Percentiles rank a stretch among this genome's conserved stretches.
phyloP scores from a whole-genome alignment of 2,113 vertebrate genomes.

The Lycaon pictus region DNA sequence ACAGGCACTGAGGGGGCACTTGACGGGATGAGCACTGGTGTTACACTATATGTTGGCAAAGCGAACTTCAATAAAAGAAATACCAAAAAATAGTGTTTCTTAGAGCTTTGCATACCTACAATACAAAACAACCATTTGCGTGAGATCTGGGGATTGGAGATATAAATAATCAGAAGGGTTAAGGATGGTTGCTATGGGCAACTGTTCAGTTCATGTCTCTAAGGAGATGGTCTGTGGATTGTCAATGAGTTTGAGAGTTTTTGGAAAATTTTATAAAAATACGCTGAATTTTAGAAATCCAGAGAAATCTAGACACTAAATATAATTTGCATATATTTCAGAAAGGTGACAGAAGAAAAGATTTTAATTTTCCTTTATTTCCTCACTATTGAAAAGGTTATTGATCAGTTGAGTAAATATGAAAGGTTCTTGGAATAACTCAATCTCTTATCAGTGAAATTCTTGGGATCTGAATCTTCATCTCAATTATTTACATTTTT shows the following conservation, averaged over 20 bases:
- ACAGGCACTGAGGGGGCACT: no score
- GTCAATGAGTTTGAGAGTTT: neutral
- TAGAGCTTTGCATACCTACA: neutral
- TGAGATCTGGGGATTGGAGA: neutral
- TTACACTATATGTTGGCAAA: no score
- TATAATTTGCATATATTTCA: neutral
- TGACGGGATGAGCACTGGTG: no score
- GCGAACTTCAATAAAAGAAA: no score
- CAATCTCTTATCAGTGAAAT: neutral
- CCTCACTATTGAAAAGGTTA: neutral
- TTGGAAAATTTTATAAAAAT: neutral
- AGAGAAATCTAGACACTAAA: neutral
- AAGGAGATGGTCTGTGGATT: neutral
- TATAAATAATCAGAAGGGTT: neutral
- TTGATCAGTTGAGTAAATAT: neutral
- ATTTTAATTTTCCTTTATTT: neutral
- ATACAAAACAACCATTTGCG: neutral
- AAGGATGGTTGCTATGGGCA: neutral
- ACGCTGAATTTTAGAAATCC: neutral
- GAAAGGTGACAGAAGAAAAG: neutral
- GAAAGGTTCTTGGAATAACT: neutral
- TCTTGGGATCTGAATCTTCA: neutral
- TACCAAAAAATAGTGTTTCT: no score
- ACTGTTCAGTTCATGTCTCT: neutral
- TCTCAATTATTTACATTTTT: neutral